Evolutionary conservation across 2,113 vertebrate species (phyloP).

Genomic region (Heliornis fulica): DNA sequence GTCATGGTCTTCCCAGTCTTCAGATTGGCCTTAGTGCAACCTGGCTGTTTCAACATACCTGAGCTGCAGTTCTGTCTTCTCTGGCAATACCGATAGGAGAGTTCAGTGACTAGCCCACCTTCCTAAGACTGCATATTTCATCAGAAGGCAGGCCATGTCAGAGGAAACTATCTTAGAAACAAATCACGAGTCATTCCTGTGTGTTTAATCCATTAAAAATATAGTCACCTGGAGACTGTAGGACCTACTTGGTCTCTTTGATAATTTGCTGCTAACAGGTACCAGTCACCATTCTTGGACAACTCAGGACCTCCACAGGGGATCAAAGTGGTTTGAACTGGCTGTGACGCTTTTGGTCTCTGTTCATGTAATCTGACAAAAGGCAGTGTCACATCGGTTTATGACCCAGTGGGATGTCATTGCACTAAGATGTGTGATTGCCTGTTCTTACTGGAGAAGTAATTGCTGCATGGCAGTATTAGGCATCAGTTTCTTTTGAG

Average conservation of each 20-base stretch:
- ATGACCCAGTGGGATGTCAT: background rate
- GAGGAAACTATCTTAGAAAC: background rate
- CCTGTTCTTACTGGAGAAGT: background rate
- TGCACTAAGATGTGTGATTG: background rate
- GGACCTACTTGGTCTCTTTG: background rate
- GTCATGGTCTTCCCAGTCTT: background rate
- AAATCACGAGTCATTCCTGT: background rate
- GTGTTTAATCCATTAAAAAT: background rate
- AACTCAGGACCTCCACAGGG: background rate
- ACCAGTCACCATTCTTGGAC: background rate
- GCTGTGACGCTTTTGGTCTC: background rate
- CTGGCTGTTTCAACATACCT: background rate
- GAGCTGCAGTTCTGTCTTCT: background rate
- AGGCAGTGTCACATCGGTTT: background rate
- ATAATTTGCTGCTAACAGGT: background rate
- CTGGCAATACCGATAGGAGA: background rate
- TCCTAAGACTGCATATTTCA: background rate
- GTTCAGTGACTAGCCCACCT: background rate
- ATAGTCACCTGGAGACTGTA: background rate
- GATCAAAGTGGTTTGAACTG: background rate
- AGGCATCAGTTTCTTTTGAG: background rate
- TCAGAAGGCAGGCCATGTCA: background rate
- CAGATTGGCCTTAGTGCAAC: background rate
- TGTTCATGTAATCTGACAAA: background rate
- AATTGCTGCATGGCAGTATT: background rate